phyloP scores from a whole-genome alignment of 2,888 invertebrate species.

The Phania funesta region DNA sequence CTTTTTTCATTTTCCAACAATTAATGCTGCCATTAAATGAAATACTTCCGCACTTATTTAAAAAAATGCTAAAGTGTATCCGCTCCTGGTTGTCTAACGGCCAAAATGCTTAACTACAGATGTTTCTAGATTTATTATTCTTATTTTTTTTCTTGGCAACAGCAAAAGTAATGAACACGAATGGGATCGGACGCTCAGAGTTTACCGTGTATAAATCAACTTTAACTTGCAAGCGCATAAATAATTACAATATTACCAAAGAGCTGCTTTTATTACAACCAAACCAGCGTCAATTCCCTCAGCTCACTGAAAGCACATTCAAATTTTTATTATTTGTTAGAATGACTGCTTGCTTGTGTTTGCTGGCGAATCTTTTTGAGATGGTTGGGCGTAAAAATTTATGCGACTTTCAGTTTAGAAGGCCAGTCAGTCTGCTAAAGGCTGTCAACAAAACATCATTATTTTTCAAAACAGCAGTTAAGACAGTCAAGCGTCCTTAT shows the following conservation, averaged over 20 bases:
- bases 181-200: constrained; percentile 24
- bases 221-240: constrained; percentile 55
- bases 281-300: background rate
- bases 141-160: constrained; percentile 24
- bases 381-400: constrained; percentile 48
- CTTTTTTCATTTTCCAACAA: too few relatives aligned
- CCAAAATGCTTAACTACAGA: too few relatives aligned
- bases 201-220: constrained; percentile 55
- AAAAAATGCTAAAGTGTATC: too few relatives aligned
- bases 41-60: background rate
- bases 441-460: constrained; percentile 63
- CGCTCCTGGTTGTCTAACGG: too few relatives aligned
- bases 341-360: constrained; percentile 5
- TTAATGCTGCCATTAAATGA: background rate
- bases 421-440: constrained; percentile 48
- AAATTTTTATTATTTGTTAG: constrained; percentile 10
- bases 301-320: background rate
- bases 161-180: constrained; percentile 46
- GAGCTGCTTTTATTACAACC: constrained; percentile 4
- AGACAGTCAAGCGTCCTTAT: constrained; percentile 61
- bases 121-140: too few relatives aligned
- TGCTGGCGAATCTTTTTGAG: background rate
- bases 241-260: constrained; percentile 49
- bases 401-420: constrained; percentile 48
- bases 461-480: constrained; percentile 60